Evolutionary conservation across 2,797 vertebrate species (phyloP), one percentile per base, ranked within the genome.

Genomic region (Tympanoctomys barrerae): DNA sequence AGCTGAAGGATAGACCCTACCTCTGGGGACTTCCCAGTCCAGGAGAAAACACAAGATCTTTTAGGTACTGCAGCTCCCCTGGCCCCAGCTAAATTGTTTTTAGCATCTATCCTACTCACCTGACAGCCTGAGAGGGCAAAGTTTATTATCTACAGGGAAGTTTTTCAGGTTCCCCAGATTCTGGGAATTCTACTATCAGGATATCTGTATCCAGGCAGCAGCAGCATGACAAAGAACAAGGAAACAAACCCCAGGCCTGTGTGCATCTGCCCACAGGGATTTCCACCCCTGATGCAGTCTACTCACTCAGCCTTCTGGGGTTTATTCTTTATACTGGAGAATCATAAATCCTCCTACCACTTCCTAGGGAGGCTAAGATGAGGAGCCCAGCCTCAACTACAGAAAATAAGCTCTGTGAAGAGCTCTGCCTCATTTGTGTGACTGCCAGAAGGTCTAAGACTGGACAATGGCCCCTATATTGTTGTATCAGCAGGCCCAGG

Each of bases 211-310:
- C 12, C 39, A 84, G 61, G 52, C 13, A 73, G 68, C 62, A 85
- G 87, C 26, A 59, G 49, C 52, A 28, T 49, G 59, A 19, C 11
- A 28, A 21, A 52, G 21, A 31, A 16, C 49, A 87, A 28, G 66
- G 28, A 7, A 1, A 36, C n/a, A 46, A 19, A 31, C 49, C 77
- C 2, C 1, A 52, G 70, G 12, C 9, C 0, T 7, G 6, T 11
- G 82, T 36, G 16, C 9, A 1, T n/a, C 1, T n/a, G 13, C 0
- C 0, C 6, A 2, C 14, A 14, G 7, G 9, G 28, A 0, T 5
- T 28, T 42, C 73, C 28, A 13, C 31, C 73, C 28, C 14, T 57
- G 54, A 8, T 1, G 2, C 21, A 9, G 11, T 64, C 57, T n/a
- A 54, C 28, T 49, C 61, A 49, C 18, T n/a, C 19, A 52, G 71